Evolutionary conservation across 92 coral and sea anemone genomes (phyloP).

Genomic region (Phenganax subtilis): DNA sequence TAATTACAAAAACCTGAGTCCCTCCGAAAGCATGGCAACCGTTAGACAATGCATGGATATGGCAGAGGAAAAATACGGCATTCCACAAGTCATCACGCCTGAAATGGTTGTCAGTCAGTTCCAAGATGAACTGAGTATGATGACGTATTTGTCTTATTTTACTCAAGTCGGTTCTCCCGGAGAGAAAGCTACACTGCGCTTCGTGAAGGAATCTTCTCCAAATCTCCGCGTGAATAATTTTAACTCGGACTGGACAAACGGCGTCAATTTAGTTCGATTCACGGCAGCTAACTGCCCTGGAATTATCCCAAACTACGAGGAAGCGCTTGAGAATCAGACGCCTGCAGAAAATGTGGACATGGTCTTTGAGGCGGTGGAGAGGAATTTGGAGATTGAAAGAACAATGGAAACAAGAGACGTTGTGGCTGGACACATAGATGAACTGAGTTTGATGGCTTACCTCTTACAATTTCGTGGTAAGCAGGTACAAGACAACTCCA

Average conservation of each 20-base stretch:
- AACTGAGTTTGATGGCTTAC: slow-evolving; percentile 88
- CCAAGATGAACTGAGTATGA: slow-evolving; percentile 96
- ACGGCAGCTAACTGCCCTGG: slow-evolving; percentile 80
- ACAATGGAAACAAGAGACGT: slow-evolving; percentile 75
- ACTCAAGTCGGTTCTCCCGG: slow-evolving; percentile 95
- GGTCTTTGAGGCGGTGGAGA: slow-evolving; percentile 64
- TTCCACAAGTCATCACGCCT: slow-evolving; percentile 81
- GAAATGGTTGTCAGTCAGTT: slow-evolving; percentile 79
- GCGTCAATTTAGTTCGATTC: slow-evolving; percentile 61
- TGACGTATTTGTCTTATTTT: slow-evolving; percentile 92
- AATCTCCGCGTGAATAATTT: slow-evolving; percentile 63
- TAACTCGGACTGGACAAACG: slow-evolving; percentile 92
- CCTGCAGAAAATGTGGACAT: slow-evolving; percentile 55
- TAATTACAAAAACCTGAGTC: slow-evolving; percentile 70
- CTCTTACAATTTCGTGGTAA: slow-evolving; percentile 61
- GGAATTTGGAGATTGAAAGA: slow-evolving; percentile 67
- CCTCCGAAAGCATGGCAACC: slow-evolving; percentile 59
- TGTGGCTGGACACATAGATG: slow-evolving; percentile 75
- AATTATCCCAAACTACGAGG: slow-evolving; percentile 72
- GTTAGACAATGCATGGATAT: slow-evolving; percentile 61
- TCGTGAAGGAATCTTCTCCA: slow-evolving; percentile 76
- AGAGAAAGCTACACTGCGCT: slow-evolving; percentile 74
- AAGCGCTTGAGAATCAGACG: slow-evolving; percentile 62
- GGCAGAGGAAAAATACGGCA: slow-evolving; percentile 70
- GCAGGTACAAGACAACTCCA: slow-evolving; percentile 68